Conservation (phyloP, 2,888 invertebrate genomes). For the Mechanitis mazaeus region DNA sequence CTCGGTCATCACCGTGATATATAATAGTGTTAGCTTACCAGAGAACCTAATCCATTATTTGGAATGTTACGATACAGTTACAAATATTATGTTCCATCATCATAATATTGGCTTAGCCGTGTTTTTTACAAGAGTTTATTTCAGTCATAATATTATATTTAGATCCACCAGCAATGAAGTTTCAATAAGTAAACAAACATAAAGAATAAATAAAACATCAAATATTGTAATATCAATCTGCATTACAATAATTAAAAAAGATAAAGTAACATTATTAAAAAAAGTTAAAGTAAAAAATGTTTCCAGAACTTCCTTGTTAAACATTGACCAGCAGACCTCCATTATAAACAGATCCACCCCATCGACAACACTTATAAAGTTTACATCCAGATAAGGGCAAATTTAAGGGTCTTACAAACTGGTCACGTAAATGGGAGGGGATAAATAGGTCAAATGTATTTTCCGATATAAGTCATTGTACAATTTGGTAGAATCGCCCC, state of each 20-base stretch:
- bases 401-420: constrained; percentile 23
- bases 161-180: too few species aligned
- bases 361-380: constrained; percentile 13
- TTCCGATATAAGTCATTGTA: constrained; percentile 64
- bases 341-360: constrained; percentile 31
- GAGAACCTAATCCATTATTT: constrained; percentile 5
- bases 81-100: too few species aligned
- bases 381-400: constrained; percentile 17
- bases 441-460: constrained; percentile 65
- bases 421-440: constrained; percentile 34
- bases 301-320: constrained; percentile 25
- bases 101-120: too few species aligned
- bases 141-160: too few species aligned
- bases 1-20: constrained; percentile 25
- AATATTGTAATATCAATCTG: too few species aligned
- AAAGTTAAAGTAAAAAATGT: constrained; percentile 29
- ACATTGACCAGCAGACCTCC: constrained; percentile 32
- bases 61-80: neutral
- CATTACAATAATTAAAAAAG: neutral
- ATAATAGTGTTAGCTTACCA: constrained; percentile 12
- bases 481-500: constrained; percentile 58
- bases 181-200: too few species aligned
- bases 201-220: too few species aligned
- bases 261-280: constrained; percentile 16
- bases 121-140: too few species aligned